Evolutionary conservation across 2,113 vertebrate species (phyloP).

Genomic region (Oenanthe oenanthe): DNA sequence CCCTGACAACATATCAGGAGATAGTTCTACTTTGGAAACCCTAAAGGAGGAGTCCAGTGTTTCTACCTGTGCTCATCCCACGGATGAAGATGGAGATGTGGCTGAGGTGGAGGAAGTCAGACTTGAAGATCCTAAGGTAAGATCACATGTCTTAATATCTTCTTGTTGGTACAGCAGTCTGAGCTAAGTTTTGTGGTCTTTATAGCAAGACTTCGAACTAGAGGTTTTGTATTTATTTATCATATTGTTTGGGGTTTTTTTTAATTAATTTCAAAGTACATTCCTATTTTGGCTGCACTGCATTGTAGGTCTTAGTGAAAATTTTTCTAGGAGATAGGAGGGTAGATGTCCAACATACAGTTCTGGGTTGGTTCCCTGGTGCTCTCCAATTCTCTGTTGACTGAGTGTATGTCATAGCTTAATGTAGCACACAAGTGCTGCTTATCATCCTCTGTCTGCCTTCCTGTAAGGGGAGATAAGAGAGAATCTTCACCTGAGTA

Average conservation of each 20-base stretch:
- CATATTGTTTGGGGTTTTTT: rapidly evolving
- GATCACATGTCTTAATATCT: background rate
- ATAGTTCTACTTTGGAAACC: slow-evolving; percentile 7
- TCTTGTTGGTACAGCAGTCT: background rate
- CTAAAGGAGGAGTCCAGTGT: background rate
- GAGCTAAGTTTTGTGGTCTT: background rate
- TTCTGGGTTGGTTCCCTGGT: background rate
- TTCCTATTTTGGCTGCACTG: background rate
- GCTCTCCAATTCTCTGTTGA: background rate
- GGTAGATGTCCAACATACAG: background rate
- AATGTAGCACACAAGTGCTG: background rate
- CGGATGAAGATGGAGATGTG: slow-evolving; percentile 41
- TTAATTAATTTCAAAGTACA: background rate
- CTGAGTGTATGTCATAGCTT: background rate
- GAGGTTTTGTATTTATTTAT: background rate
- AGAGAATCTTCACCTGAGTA: background rate
- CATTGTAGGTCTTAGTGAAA: background rate
- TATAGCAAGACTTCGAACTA: background rate
- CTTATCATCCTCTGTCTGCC: background rate
- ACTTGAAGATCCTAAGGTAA: slow-evolving; percentile 74
- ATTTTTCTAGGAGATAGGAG: background rate
- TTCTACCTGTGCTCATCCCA: background rate
- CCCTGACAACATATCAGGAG: background rate
- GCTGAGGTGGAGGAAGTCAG: slow-evolving; percentile 80
- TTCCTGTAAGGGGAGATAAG: background rate